A percentile compares a stretch with the other conserved stretches of the same genome.
phyloP scores from a whole-genome alignment of 2,888 invertebrate genomes.

The Dryocosmus kuriphilus region DNA sequence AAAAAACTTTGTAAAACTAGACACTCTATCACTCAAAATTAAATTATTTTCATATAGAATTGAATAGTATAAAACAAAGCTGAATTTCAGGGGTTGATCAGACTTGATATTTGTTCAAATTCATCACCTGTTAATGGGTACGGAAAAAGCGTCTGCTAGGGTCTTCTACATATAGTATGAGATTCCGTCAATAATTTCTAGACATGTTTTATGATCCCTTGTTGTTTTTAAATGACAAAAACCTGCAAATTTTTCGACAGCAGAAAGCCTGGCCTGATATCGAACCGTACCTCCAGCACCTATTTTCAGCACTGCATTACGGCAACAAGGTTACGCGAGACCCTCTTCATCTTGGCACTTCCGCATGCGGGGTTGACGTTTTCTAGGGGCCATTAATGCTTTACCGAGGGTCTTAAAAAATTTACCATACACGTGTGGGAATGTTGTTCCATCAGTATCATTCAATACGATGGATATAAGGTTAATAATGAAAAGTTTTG shows the following conservation, averaged over 20 bases:
- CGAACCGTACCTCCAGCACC: constrained; percentile 19
- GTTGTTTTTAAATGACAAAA: background rate
- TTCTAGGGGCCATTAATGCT: background rate
- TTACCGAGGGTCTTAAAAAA: background rate
- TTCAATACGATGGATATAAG: background rate
- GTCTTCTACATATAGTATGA: background rate
- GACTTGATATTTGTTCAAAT: background rate
- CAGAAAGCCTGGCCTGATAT: background rate
- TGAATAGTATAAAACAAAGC: background rate
- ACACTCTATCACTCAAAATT: background rate
- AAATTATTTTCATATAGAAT: background rate
- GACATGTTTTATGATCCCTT: background rate
- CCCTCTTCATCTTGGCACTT: background rate
- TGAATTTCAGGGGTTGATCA: background rate
- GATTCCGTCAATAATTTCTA: background rate
- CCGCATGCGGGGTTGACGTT: constrained; percentile 24
- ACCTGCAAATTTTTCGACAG: background rate
- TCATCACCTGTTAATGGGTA: background rate
- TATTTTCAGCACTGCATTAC: constrained; percentile 54
- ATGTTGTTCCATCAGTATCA: background rate
- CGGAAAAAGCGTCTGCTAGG: background rate
- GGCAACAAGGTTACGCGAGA: constrained; percentile 53
- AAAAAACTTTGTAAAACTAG: background rate
- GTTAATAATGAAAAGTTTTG: background rate
- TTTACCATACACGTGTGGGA: background rate